Evolutionary conservation across 2,113 vertebrate genomes (phyloP).

Genomic region (Megaleporinus macrocephalus): DNA sequence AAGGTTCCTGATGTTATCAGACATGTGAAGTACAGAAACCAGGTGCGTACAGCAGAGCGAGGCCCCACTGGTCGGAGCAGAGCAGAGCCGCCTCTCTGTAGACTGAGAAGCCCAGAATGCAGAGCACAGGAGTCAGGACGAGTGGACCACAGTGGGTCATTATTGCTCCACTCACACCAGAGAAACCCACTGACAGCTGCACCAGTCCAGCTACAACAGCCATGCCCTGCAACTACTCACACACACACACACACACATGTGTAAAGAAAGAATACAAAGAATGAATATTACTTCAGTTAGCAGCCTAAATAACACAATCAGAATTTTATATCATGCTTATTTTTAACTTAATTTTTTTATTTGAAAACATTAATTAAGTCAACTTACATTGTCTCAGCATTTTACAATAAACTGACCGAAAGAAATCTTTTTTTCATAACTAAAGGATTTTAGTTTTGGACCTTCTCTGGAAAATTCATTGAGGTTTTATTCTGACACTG

Average conservation of each 20-base stretch:
- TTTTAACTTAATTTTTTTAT: no score
- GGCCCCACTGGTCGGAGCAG: slow-evolving; percentile 82
- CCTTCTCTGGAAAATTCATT: no score
- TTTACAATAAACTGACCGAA: no score
- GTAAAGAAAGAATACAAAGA: not conserved
- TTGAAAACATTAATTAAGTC: no score
- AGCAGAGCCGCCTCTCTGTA: slow-evolving; percentile 83
- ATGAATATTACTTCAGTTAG: no score
- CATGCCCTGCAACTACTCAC: slow-evolving; percentile 76
- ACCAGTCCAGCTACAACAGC: slow-evolving; percentile 79
- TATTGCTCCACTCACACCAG: slow-evolving; percentile 72
- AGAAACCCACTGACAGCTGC: slow-evolving; percentile 74
- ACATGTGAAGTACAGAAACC: not conserved
- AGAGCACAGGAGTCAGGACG: slow-evolving; percentile 83
- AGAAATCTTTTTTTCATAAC: no score
- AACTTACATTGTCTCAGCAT: no score
- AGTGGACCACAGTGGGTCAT: slow-evolving; percentile 76
- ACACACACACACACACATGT: slow-evolving; percentile 28
- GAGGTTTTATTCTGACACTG: not conserved
- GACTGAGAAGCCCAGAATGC: slow-evolving; percentile 81
- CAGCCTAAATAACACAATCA: no score
- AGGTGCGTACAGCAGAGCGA: slow-evolving; percentile 79
- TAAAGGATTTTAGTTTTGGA: no score
- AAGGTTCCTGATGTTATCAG: not conserved
- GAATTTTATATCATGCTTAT: no score